Base-by-base conservation (phyloP, 1,140 invertebrate species). In the Venturia canescens region DNA sequence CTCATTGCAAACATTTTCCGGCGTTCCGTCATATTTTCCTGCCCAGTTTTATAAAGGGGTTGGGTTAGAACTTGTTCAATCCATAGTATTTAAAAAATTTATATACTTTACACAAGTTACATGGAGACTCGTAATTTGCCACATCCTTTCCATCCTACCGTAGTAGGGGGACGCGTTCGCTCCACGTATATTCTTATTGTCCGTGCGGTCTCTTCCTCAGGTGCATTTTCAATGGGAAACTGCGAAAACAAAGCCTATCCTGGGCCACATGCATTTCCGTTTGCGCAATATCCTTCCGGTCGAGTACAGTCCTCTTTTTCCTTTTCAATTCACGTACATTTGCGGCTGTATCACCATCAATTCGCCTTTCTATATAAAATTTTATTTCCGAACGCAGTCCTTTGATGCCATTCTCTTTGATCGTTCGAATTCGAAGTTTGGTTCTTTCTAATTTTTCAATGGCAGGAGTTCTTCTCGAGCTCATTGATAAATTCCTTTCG, bases 251-350 rank as follows among this genome's bases (percentile, higher is more conserved):
- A 89, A 87, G 84, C 81, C 74, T 31, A 69, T 27, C 53, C 75
- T 80, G 84, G 60, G 57, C 60, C 60, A 78, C 88, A 88, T 86
- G 87, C 87, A 88, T 83, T 88, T 90, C 88, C 89, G 87, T 86
- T 90, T 90, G 87, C 87, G 89, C 87, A 90, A 90, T 83, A 90
- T 90, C 89, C 89, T 90, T 90, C 89, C 89, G 88, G 88, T 87
- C 87, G 80, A 75, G 69, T 21, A 60, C 5, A 27, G 21, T 4
- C 23, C 60, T 63, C 21, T 31, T 27, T 69, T 27, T 34, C 21
- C 11, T 26, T 71, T 38, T 69, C 66, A 31, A 31, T 18, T 31
- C 66, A 31, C 16, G 13, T 18, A 31, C 18, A 31, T 16, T n/a
- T 69, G 11, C 3, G 31, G 1, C 29, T 16, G 31, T 27, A 31